Base-by-base conservation (phyloP, 1,140 invertebrate genomes). In the Subanguina moxae region DNA sequence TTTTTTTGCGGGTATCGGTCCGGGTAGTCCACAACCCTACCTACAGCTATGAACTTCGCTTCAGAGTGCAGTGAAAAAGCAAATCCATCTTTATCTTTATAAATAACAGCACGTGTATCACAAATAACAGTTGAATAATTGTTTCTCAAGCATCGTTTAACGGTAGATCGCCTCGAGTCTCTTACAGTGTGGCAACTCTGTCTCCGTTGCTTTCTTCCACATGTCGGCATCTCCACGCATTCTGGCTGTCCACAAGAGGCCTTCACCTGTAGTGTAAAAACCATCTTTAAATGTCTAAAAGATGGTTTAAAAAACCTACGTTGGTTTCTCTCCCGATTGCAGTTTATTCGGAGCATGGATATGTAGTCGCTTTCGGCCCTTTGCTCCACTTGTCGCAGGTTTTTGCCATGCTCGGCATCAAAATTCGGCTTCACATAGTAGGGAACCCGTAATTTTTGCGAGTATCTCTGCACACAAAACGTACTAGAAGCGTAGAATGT, bases 361-460 rank as follows among this genome's bases (percentile, higher is more conserved):
- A 95, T 85, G 84, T 90, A 94, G 77, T 97, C 94, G 83, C 97
- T 93, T 83, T 97, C 94, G 0, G 97, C 92, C 23, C 91, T 89
- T 80, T 89, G 87, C 84, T 98, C 95, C 56, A 98, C 85, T 70
- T 92, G 86, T 56, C 88, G 86, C 75, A 97, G 85, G 71, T 90
- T 94, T 5, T 91, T 91, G 84, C 92, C 90, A 85, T 93, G 96
- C 78, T 97, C 92, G 0, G 87, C 87, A 80, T 90, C 89, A 86
- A 97, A 98, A 83, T 93, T 94, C 72, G 92, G 90, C 84, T 95
- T 95, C 32, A 97, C 94, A 84, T 89, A 98, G 84, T 97, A 98
- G 1, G 90, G 88, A 56, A 97, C 87, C 84, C 88, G 87, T 23
- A 93, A 83, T 75, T 89, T 88, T 70, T 87, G 85, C 1, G 92